Base-by-base conservation (phyloP, 2,888 invertebrate genomes). In the Rhagonycha lutea region DNA sequence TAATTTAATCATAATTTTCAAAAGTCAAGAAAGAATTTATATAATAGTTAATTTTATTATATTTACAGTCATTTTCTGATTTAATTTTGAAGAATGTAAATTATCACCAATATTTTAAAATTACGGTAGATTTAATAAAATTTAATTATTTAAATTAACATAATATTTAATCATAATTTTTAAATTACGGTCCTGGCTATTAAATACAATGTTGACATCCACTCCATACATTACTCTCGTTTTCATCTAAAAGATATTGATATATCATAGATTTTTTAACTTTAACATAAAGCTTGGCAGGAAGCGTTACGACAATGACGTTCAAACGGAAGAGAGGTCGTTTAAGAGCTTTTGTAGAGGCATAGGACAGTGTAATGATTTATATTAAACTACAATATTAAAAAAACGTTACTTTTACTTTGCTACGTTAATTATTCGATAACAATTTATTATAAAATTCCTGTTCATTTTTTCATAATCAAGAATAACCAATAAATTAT, bases 241-340 rank as follows among this genome's bases (percentile, higher is more conserved):
- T 79, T 79, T 79, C 75, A 75, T 76, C 72, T 69, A 72, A 74
- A 76, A 79, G 79, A 73, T 84, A 85, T 85, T 85, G 84, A 85
- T 83, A 84, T 83, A 83, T 84, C 81, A 79, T 81, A 74, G 81
- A 79, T 80, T 84, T 84, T 83, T 84, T 83, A 82, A 81, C 76
- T 80, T 80, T 77, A 75, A 78, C 81, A 80, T 75, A 81, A 82
- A 79, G 74, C 77, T 62, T 61, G 74, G 76, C 79, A 80, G 80
- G 80, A 84, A 84, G 80, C 79, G 80, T 70, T 80, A 79, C 79
- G 79, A 81, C 80, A 80, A 79, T 79, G 80, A 80, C 80, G 81
- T 71, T 24, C 80, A 77, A 80, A 80, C 84, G 84, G 85, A 85
- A 84, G 84, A 82, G 61, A 80, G 82, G 81, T 83, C 84, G 81